A percentile compares a stretch with the other conserved stretches of the same genome.
Conservation (phyloP, 2,797 vertebrate species). For the Synanceia verrucosa region DNA sequence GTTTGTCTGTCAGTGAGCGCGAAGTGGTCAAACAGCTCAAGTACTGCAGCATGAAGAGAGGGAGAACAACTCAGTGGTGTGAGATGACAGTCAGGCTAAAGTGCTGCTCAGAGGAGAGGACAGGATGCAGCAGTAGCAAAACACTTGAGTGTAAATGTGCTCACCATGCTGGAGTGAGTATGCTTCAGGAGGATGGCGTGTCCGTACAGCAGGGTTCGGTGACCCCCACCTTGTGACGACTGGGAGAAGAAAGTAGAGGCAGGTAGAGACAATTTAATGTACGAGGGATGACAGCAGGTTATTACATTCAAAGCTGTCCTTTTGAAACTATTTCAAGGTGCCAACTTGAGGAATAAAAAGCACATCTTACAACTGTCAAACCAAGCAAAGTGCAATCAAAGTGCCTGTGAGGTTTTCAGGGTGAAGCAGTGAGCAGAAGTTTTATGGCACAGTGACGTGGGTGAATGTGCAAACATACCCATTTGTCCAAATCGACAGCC, state of each 20-base stretch:
- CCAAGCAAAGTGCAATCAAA: too few relatives aligned
- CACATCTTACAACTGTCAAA: background rate
- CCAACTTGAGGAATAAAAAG: background rate
- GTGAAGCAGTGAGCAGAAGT: background rate
- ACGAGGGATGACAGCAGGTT: background rate
- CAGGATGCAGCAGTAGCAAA: background rate
- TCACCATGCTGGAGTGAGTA: slow-evolving; percentile 93
- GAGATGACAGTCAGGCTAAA: background rate
- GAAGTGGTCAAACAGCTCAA: slow-evolving; percentile 93
- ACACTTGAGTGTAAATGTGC: slow-evolving; percentile 21
- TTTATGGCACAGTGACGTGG: background rate
- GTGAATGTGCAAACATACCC: slow-evolving; percentile 75
- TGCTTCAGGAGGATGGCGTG: slow-evolving; percentile 94
- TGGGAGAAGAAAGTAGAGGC: slow-evolving; percentile 42
- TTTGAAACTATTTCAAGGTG: background rate
- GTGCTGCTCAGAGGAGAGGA: background rate
- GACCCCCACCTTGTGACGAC: slow-evolving; percentile 94
- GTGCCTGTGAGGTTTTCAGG: too few relatives aligned
- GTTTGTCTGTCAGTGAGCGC: slow-evolving; percentile 93
- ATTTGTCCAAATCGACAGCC: slow-evolving; percentile 86
- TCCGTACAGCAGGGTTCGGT: slow-evolving; percentile 92
- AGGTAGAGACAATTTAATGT: slow-evolving; percentile 7
- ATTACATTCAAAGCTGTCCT: background rate
- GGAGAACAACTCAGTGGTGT: background rate
- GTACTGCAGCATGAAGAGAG: slow-evolving; percentile 80